Percentiles rank a stretch among this genome's conserved stretches.
phyloP scores from a whole-genome alignment of 2,113 vertebrate species.

The Nestor notabilis region DNA sequence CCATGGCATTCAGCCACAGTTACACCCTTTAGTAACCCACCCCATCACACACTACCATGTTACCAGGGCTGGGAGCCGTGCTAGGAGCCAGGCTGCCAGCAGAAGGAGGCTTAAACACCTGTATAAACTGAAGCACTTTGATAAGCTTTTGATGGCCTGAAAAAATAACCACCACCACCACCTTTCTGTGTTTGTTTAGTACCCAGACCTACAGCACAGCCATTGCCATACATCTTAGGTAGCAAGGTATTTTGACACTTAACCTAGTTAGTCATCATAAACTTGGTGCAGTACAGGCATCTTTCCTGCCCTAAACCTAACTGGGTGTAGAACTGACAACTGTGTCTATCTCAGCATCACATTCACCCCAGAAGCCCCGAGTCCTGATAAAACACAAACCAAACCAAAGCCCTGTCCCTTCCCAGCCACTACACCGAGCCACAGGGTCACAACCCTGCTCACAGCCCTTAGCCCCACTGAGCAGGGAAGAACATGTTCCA shows the following conservation, averaged over 20 bases:
- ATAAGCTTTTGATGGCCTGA: neutral
- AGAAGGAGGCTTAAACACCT: neutral
- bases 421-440: neutral
- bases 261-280: neutral
- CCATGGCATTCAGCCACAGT: rapidly evolving
- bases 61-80: neutral
- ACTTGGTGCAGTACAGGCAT: neutral
- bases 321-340: too few relatives aligned
- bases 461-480: neutral
- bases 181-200: neutral
- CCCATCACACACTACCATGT: rapidly evolving
- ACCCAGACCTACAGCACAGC: neutral
- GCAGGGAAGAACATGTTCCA: rapidly evolving
- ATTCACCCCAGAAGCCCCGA: neutral
- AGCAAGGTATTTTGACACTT: neutral
- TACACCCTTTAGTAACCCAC: rapidly evolving
- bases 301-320: neutral
- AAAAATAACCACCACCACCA: neutral
- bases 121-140: neutral
- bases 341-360: neutral
- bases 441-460: neutral
- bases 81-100: neutral
- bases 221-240: rapidly evolving
- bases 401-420: neutral
- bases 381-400: rapidly evolving